A percentile compares a stretch with the other conserved stretches of the same genome.
These are phyloP conservation scores for Pogoniulus pusillus DNA, from an alignment of 2,797 vertebrate genomes.

Conservation along the genomic window DNA sequence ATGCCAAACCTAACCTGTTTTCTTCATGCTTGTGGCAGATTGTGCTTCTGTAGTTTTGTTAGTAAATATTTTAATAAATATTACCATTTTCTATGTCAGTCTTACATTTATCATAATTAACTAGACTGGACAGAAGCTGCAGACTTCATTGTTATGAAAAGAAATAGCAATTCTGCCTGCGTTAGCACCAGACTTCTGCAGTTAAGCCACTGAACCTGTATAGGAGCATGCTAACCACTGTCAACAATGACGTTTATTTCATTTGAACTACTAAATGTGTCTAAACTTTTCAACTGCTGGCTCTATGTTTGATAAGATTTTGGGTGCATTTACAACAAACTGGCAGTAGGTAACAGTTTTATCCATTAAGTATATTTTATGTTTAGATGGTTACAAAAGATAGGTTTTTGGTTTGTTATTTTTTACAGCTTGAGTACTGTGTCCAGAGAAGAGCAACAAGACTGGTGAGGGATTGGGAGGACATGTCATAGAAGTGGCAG, in stretches of 20 bases:
- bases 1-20: background rate
- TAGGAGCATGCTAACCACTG: background rate
- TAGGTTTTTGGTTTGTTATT: too few relatives aligned
- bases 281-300: background rate
- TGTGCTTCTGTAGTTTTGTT: background rate
- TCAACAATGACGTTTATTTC: background rate
- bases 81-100: background rate
- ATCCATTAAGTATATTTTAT: background rate
- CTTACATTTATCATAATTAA: background rate
- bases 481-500: too few relatives aligned
- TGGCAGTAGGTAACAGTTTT: background rate
- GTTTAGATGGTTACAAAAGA: background rate
- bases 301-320: background rate
- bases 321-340: background rate
- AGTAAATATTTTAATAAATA: background rate
- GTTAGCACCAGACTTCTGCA: background rate
- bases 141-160: background rate
- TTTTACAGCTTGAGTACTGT: too few relatives aligned
- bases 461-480: too few relatives aligned
- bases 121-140: background rate
- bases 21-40: background rate
- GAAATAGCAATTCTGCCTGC: background rate
- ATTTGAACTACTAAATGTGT: background rate
- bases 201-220: background rate
- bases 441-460: too few relatives aligned